Evolutionary conservation across 2,797 vertebrate genomes (phyloP), one percentile per base, ranked within the genome.

Genomic region (Dendrocincla tyrannina): DNA sequence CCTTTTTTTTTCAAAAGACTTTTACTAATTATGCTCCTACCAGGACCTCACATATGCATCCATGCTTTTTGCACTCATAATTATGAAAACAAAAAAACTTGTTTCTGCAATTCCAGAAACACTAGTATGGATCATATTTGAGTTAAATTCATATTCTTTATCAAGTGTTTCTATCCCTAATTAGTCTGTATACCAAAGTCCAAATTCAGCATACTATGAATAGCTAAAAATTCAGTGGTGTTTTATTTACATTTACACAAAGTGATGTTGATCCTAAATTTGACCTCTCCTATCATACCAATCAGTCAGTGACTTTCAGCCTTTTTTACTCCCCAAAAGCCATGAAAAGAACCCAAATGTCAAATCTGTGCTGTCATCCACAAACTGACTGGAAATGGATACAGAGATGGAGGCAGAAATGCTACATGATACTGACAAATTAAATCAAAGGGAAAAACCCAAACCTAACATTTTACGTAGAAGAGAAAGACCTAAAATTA

Each of bases 361-460:
- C 75, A 91, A 92, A 78, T 91, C 72, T 83, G 76, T 73, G 55
- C 63, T 56, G 59, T 53, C 63, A 89, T 84, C 76, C 59, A 35
- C 66, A 67, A 86, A 55, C 67, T 41, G 66, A 89, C 49, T 84
- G 62, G 73, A 85, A 81, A 92, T 58, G 67, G 63, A 64, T 73
- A 64, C 7, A 76, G 67, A 81, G 66, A 92, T 7, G 39, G 42
- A 90, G 13, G 39, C 59, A 90, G 70, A 89, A 91, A 93, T 16
- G 32, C 69, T 84, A 39, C 46, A 50, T 49, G 35, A 84, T 74
- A 81, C 79, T 95, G 89, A 91, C 88, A 95, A 95, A 95, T 75
- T 56, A 82, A 79, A 95, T 91, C 93, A 92, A 76, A 89, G 63
- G 20, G 17, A 8, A 79, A 83, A 88, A 78, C 75, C 0, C 14